Conservation (phyloP, 2,888 invertebrate species). For the Drosophila paracracens region DNA sequence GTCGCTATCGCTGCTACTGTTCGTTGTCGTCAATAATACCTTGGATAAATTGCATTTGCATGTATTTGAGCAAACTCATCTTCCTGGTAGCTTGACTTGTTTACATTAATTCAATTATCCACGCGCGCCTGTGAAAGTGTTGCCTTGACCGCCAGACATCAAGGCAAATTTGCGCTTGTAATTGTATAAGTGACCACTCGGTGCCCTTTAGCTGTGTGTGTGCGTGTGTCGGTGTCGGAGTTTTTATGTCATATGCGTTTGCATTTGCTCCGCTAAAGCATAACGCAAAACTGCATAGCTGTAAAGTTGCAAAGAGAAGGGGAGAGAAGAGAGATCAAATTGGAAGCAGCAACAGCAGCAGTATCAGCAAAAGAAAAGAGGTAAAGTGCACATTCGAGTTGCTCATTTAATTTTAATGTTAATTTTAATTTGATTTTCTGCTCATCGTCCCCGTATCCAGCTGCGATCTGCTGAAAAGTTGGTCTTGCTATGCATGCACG, state of each 20-base stretch:
- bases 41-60: slow-evolving; percentile 54
- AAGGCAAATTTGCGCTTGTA: slow-evolving; percentile 37
- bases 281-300: slow-evolving; percentile 47
- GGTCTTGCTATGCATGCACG: not conserved
- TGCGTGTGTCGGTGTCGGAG: slow-evolving; percentile 9
- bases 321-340: slow-evolving; percentile 12
- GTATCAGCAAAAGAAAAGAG: slow-evolving; percentile 22
- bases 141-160: slow-evolving; percentile 48
- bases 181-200: slow-evolving; percentile 41
- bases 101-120: slow-evolving; percentile 59
- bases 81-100: slow-evolving; percentile 50
- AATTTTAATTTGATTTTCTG: slow-evolving; percentile 28
- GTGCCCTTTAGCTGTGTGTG: slow-evolving; percentile 9
- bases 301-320: slow-evolving; percentile 44
- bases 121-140: slow-evolving; percentile 41
- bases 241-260: slow-evolving; percentile 37
- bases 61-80: slow-evolving; percentile 37
- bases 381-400: slow-evolving; percentile 11
- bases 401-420: slow-evolving; percentile 37
- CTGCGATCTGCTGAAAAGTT: slow-evolving; percentile 18
- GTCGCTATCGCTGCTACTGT: not conserved
- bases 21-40: slow-evolving; percentile 16
- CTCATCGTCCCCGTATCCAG: slow-evolving; percentile 14
- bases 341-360: slow-evolving; percentile 15
- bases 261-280: slow-evolving; percentile 35